Evolutionary conservation across 2,888 invertebrate genomes (phyloP), one percentile per base, ranked within the genome.

Genomic region (Torymus texanus): DNA sequence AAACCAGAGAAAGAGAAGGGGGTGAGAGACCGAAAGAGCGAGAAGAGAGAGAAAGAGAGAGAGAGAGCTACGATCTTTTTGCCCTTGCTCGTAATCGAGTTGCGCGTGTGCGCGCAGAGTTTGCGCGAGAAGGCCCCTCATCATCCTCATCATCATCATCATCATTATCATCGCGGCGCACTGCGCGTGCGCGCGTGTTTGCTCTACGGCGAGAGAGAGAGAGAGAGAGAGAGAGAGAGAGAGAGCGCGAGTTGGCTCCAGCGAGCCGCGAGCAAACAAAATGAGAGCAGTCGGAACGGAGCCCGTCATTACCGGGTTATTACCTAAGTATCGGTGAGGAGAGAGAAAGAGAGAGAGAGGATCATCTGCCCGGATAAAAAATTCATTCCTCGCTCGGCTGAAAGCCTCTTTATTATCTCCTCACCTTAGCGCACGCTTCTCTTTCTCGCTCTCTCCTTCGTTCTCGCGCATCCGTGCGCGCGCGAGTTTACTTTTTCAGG

Each of bases 241-340:
- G 29, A 29, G 29, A 29, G 29, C 0, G 29, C 5, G 29, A 29
- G 29, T 29, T 29, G 29, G 29, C 29, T 29, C 29, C 29, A 5
- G 29, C 29, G 4, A 29, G 29, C 29, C 29, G n/a, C 51, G 58
- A 68, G 51, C 65, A 71, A 75, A 79, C 75, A 79, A 79, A 79
- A 79, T 79, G 75, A 75, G 75, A 75, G 63, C 75, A 79, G 68
- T 71, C 58, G 61, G 63, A 77, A 70, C 62, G 75, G 75, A 79
- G 75, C 79, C 79, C 61, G n/a, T 75, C 75, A 79, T 79, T 79
- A 79, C 85, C 82, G 84, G 86, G 86, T 88, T 88, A 88, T 88
- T 88, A 88, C 88, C 87, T 89, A 88, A 88, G 88, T 87, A 88
- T 87, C 87, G 83, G 83, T 81, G 83, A 81, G 83, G 10, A 71